Conservation (phyloP, 2,797 vertebrate species). For the Molossus molossus region DNA sequence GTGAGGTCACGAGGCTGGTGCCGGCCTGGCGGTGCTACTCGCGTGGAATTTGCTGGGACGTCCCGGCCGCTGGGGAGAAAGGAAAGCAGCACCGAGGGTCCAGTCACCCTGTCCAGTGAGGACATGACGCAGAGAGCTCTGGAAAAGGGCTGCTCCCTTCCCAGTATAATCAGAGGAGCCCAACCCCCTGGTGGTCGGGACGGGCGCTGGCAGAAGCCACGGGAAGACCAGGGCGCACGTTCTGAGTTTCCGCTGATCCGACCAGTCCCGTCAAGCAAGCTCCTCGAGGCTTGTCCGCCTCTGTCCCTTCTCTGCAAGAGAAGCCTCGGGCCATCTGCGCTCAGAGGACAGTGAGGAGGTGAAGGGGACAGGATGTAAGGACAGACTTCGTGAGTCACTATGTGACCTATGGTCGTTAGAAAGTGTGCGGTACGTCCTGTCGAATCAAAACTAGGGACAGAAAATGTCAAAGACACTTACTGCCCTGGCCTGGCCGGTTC, state of each 20-base stretch:
- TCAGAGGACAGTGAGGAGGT: neutral
- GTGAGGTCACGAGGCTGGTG: neutral
- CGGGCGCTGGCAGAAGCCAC: neutral
- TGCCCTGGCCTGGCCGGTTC: no score
- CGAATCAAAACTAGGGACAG: neutral
- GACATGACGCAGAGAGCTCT: neutral
- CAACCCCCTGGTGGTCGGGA: neutral
- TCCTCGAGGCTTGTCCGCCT: neutral
- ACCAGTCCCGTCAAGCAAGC: neutral
- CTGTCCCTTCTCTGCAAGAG: neutral
- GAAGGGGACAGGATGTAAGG: neutral
- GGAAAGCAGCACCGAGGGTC: no score
- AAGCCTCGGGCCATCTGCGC: neutral
- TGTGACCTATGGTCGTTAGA: neutral
- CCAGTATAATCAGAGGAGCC: neutral
- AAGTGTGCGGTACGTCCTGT: neutral
- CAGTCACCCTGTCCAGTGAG: neutral
- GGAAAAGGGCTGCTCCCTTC: neutral
- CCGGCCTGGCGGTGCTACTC: accelerated
- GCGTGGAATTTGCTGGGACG: neutral
- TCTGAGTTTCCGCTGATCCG: neutral
- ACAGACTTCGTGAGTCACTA: neutral
- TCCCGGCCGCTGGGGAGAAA: accelerated
- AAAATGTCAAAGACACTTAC: neutral
- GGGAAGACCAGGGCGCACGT: neutral